Evolutionary conservation across 1,140 invertebrate genomes (phyloP).

Genomic region (Manduca sexta): DNA sequence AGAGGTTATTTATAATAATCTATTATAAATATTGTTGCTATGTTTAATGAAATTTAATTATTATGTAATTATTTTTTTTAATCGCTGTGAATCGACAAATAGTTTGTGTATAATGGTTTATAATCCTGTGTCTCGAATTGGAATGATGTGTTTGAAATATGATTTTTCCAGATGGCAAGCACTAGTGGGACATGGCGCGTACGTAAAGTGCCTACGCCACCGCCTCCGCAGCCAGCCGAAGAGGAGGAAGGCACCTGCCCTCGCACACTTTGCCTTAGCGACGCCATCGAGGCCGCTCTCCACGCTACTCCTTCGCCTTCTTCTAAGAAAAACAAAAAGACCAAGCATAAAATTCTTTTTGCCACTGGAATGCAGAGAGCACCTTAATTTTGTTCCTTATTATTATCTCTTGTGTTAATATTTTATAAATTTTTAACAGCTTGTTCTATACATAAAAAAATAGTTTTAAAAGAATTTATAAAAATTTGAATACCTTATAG

Average conservation of each 20-base stretch:
- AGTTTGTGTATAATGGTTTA: no score
- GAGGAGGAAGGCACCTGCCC: conserved; percentile 56
- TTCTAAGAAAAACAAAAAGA: conserved; percentile 82
- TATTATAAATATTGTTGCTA: no score
- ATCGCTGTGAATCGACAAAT: no score
- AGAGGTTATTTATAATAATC: no score
- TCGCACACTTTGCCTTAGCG: conserved; percentile 75
- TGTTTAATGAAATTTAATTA: no score
- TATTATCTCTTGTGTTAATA: not conserved
- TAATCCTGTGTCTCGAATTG: no score
- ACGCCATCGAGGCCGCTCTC: conserved; percentile 78
- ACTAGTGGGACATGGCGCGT: conserved; percentile 71
- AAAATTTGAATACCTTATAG: no score
- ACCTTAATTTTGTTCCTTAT: conserved; percentile 19
- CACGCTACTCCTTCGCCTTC: conserved; percentile 55
- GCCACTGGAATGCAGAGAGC: conserved; percentile 78
- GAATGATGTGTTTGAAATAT: no score
- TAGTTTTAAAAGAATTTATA: no score
- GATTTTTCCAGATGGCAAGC: conserved; percentile 61
- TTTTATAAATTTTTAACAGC: no score
- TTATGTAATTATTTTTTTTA: no score
- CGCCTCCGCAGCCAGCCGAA: conserved; percentile 31
- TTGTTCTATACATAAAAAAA: no score
- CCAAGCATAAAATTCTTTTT: conserved; percentile 83
- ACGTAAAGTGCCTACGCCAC: conserved; percentile 39